A percentile compares a stretch with the other conserved stretches of the same genome.
Conservation (phyloP, 23 tunicate species). For the Ciona savignyi region DNA sequence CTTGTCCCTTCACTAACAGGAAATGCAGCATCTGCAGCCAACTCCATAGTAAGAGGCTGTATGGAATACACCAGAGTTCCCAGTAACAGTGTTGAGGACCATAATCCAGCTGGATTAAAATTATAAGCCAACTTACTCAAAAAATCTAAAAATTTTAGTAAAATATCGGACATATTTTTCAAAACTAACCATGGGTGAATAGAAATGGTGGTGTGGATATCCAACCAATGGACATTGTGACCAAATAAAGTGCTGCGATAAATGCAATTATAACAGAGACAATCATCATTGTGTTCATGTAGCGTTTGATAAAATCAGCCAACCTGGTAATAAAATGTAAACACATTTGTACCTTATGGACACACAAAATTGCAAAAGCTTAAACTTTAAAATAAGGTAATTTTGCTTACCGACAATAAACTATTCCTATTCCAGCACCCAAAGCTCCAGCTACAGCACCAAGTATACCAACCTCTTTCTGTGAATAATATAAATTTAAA, state of each 20-base stretch:
- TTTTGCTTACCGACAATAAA: neutral
- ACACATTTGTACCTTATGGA: neutral
- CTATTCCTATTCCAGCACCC: neutral
- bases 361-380: no score
- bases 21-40: conserved; percentile 21
- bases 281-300: neutral
- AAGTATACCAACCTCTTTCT: neutral
- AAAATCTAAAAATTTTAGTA: no score
- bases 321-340: neutral
- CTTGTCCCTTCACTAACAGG: conserved; percentile 43
- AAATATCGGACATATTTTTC: no score
- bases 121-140: no score
- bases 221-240: neutral
- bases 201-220: neutral
- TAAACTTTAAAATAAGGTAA: no score
- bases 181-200: neutral
- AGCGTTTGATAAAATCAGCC: neutral
- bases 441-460: neutral
- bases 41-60: conserved; percentile 22
- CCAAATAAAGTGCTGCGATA: neutral
- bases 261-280: neutral
- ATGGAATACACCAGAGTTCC: neutral
- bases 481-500: no score
- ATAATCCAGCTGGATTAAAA: conserved; percentile 9
- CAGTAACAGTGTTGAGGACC: conserved; percentile 10